phyloP scores from a whole-genome alignment of 2,888 invertebrate genomes.

The Aphodius granarius region DNA sequence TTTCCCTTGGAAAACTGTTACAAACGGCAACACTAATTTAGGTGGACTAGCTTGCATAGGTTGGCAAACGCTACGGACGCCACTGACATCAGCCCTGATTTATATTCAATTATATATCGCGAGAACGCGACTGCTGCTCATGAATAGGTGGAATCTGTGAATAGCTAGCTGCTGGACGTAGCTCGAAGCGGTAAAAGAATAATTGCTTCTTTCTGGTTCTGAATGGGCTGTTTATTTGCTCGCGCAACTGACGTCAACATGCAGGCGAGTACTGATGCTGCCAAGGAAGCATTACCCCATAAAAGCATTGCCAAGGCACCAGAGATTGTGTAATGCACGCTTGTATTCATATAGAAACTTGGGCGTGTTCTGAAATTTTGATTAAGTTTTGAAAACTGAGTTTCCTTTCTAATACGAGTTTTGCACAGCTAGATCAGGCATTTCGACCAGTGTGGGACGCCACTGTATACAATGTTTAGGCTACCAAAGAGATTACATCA shows the following conservation, averaged over 20 bases:
- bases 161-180: not conserved
- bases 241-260: not conserved
- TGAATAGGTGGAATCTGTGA: not conserved
- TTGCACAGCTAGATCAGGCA: no score
- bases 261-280: not conserved
- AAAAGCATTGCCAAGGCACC: no score
- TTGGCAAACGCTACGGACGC: not conserved
- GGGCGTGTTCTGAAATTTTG: not conserved
- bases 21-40: no score
- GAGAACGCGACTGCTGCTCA: not conserved
- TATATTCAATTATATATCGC: not conserved
- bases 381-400: not conserved
- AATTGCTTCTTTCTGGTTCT: not conserved
- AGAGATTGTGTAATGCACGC: not conserved
- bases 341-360: not conserved
- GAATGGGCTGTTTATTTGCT: not conserved
- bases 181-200: not conserved
- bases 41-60: not conserved
- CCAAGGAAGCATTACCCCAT: not conserved
- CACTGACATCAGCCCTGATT: not conserved
- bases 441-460: not conserved
- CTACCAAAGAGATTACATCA: not conserved
- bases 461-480: no score
- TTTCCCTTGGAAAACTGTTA: no score
- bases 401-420: no score